Evolutionary conservation across 2,888 invertebrate species (phyloP).

Genomic region (Flexamia atlantica): DNA sequence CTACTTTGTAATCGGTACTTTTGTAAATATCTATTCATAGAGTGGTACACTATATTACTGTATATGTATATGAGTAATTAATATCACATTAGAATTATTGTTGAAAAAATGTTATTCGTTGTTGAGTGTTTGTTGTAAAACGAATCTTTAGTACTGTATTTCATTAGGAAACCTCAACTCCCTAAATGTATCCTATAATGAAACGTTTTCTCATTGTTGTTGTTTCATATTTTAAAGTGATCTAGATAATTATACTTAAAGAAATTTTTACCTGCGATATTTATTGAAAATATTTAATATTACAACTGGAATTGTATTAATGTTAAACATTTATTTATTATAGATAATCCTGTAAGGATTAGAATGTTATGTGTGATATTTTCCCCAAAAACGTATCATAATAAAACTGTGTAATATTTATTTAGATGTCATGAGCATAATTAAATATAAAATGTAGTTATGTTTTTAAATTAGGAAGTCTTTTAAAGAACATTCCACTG

Average conservation of each 20-base stretch:
- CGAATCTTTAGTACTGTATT: constrained; percentile 5
- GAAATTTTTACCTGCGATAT: constrained; percentile 13
- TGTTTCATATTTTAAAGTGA: constrained; percentile 9
- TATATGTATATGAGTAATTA: constrained; percentile 10
- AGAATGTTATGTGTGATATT: background rate
- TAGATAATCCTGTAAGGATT: background rate
- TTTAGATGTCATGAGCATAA: background rate
- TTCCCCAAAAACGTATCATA: background rate
- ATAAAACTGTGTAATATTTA: background rate
- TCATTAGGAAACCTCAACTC: background rate
- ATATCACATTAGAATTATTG: background rate
- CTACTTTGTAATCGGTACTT: background rate
- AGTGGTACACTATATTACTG: background rate
- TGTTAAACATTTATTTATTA: background rate
- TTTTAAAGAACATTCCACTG: constrained; percentile 17
- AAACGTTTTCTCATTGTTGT: background rate
- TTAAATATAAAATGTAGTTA: background rate
- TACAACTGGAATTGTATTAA: background rate
- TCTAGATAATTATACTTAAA: background rate
- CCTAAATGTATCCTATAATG: background rate
- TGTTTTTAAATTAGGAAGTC: background rate
- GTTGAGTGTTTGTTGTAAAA: constrained; percentile 11
- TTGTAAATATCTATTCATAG: constrained; percentile 1
- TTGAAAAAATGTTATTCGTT: background rate
- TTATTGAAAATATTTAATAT: background rate